Base-by-base conservation (phyloP, 1,140 invertebrate species). In the Melitaea cinxia region DNA sequence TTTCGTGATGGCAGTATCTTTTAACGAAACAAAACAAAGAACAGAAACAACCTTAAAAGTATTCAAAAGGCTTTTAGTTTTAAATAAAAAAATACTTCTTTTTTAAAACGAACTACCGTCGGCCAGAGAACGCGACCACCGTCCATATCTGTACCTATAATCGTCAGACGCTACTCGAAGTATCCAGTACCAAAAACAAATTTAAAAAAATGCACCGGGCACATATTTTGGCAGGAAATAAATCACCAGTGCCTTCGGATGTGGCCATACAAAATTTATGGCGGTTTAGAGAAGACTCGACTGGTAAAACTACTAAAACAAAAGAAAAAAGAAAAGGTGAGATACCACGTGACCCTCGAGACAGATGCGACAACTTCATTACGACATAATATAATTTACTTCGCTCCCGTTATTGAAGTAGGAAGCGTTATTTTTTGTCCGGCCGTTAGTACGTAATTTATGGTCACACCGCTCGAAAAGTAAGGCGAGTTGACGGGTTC, bases 171-270 rank as follows among this genome's bases (percentile, higher is more conserved):
- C 85, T 88, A 88, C 88, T 80, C 84, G 80, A 80, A 83, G 80
- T 77, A 78, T 81, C 78, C 84, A 82, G 81, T 77, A 73, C 76
- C 68, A 72, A 85, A 88, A 88, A 81, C 80, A 82, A 78, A 72
- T 71, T 61, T 65, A 79, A 79, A 78, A 80, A 80, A 75, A 82
- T 72, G 80, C 65, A 77, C 71, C 68, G 73, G 78, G 75, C 80
- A 86, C 83, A 86, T 80, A 83, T 85, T 90, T 90, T 89, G 85
- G 88, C 88, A 75, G 85, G 85, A 79, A 85, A 90, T 90, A 89
- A 90, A 90, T 90, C 86, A 89, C 81, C 70, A 65, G 59, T 65
- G 72, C 65, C 72, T 70, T 80, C 82, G 82, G 83, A 86, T 75
- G 80, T 73, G 75, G 73, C 80, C 73, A 83, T 88, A 85, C 75